Evolutionary conservation across 2,113 vertebrate genomes (phyloP).

Genomic region (Coreoperca whiteheadi): DNA sequence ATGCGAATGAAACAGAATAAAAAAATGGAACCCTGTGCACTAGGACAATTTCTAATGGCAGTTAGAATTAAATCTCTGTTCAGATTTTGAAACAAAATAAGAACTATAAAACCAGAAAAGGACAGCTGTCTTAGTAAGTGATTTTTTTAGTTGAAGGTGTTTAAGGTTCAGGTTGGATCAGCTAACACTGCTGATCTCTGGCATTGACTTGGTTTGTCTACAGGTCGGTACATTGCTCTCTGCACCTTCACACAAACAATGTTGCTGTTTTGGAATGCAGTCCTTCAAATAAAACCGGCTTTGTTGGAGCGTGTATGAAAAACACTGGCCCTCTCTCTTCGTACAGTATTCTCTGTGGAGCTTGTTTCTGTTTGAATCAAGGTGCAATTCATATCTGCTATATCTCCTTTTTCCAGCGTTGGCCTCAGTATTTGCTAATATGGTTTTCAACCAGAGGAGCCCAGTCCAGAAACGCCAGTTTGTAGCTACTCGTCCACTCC

Average conservation of each 20-base stretch:
- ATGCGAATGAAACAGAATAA: neutral
- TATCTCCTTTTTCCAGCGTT: neutral
- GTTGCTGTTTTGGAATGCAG: slow-evolving; percentile 28
- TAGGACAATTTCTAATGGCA: neutral
- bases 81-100: too few relatives aligned
- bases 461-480: neutral
- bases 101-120: too few relatives aligned
- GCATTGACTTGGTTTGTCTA: too few relatives aligned
- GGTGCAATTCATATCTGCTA: neutral
- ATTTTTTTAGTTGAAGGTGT: too few relatives aligned
- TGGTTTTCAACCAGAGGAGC: neutral
- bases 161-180: too few relatives aligned
- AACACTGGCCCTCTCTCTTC: neutral
- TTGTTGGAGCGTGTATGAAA: slow-evolving; percentile 36
- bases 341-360: neutral
- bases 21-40: too few relatives aligned
- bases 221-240: slow-evolving; percentile 21
- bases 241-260: slow-evolving; percentile 15
- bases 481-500: neutral
- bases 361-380: neutral
- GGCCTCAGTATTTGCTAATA: neutral
- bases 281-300: neutral
- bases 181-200: too few relatives aligned
- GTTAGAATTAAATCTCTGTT: neutral
- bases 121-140: too few relatives aligned